Percentiles rank a stretch among this genome's conserved stretches.
Evolutionary conservation across 1,140 invertebrate species (phyloP).

Genomic region (Cydia strobilella): DNA sequence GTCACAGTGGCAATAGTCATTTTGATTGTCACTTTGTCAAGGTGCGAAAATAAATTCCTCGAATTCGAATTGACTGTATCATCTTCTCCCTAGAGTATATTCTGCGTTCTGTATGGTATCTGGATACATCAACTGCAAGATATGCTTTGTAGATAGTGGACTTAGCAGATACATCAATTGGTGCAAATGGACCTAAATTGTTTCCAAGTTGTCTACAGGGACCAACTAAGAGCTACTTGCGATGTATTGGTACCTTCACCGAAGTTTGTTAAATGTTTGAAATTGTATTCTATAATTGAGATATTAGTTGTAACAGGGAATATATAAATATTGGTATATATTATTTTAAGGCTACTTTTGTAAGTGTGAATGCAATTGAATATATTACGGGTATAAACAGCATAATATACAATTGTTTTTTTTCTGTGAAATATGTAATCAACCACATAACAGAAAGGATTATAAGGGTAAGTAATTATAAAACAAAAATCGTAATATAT

Average conservation of each 20-base stretch:
- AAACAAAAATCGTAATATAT: conserved; percentile 36
- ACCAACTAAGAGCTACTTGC: too few species aligned
- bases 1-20: too few species aligned
- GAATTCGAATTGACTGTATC: too few species aligned
- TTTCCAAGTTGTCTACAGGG: too few species aligned
- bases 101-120: too few species aligned
- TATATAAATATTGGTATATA: conserved; percentile 37
- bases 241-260: neutral
- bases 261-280: neutral
- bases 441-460: neutral
- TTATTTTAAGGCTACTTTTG: conserved; percentile 53
- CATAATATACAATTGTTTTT: conserved; percentile 32
- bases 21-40: too few species aligned
- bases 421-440: conserved; percentile 11
- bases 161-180: too few species aligned
- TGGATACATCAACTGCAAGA: too few species aligned
- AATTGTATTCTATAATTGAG: neutral
- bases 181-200: too few species aligned
- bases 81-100: too few species aligned
- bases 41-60: too few species aligned
- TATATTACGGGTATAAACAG: conserved; percentile 50
- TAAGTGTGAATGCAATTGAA: conserved; percentile 50
- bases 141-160: too few species aligned
- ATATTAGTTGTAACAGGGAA: neutral
- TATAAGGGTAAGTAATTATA: conserved; percentile 1